Evolutionary conservation across 2,797 vertebrate genomes (phyloP).

Genomic region (Melanotaenia pygmaea): DNA sequence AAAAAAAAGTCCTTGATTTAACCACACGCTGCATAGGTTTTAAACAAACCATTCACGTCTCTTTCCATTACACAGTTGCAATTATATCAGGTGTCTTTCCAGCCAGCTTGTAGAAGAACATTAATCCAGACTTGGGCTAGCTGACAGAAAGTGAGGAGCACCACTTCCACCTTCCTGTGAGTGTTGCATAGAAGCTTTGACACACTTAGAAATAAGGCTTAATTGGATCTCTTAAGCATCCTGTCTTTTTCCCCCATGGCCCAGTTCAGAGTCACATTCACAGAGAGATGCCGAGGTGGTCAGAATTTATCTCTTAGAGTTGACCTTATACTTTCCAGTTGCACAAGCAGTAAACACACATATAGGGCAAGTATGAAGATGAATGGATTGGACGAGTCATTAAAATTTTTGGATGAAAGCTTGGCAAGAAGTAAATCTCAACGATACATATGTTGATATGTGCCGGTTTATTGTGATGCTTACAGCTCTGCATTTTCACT

Average conservation of each 20-base stretch:
- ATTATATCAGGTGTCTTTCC: slow-evolving; percentile 16
- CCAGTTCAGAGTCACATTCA: slow-evolving; percentile 18
- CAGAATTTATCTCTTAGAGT: slow-evolving; percentile 4
- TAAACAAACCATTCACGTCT: slow-evolving; percentile 11
- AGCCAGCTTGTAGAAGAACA: slow-evolving; percentile 17
- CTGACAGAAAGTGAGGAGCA: slow-evolving; percentile 4
- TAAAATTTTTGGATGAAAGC: slow-evolving; percentile 3
- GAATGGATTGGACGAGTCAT: slow-evolving; percentile 2
- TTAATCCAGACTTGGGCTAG: slow-evolving; percentile 18
- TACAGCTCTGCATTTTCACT: slow-evolving; percentile 29
- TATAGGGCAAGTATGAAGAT: slow-evolving; percentile 11
- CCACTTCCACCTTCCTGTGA: slow-evolving; percentile 17
- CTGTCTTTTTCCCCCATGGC: slow-evolving; percentile 18
- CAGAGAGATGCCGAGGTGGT: background rate
- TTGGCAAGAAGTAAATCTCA: slow-evolving; percentile 1
- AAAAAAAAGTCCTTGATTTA: slow-evolving; percentile 2
- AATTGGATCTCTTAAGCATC: slow-evolving; percentile 51
- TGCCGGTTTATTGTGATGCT: slow-evolving; percentile 53
- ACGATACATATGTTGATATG: slow-evolving; percentile 30
- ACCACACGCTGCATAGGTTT: background rate
- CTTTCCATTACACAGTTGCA: slow-evolving; percentile 16
- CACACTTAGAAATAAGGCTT: slow-evolving; percentile 37
- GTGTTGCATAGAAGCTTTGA: slow-evolving; percentile 16
- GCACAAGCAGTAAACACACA: background rate
- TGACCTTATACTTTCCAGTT: background rate